A percentile compares a stretch with the other conserved stretches of the same genome.
Conservation (phyloP, 2,888 invertebrate species). For the Lysandra coridon region DNA sequence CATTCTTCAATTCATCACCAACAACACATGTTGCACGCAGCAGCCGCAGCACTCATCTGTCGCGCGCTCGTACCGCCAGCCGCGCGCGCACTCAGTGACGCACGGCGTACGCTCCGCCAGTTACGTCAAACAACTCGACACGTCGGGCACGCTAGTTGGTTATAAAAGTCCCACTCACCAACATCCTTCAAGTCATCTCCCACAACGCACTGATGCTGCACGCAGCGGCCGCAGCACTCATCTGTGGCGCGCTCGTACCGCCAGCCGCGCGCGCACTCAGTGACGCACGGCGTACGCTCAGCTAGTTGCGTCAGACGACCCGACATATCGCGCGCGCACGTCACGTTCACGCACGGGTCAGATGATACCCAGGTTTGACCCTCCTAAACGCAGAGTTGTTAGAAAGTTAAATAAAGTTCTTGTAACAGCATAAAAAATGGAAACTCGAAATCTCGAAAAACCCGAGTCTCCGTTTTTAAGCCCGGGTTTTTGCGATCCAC, state of each 20-base stretch:
- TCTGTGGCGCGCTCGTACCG: conserved; percentile 52
- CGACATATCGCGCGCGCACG: conserved; percentile 65
- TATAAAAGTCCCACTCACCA: conserved; percentile 46
- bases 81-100: conserved; percentile 67
- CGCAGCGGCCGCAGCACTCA: conserved; percentile 84
- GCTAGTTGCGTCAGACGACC: conserved; percentile 65
- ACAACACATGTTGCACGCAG: conserved; percentile 82
- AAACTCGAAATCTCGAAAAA: no score
- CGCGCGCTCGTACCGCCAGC: conserved; percentile 70
- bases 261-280: conserved; percentile 79
- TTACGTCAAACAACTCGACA: conserved; percentile 61
- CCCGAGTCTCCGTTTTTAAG: no score
- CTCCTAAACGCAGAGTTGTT: conserved; percentile 52
- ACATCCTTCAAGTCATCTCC: conserved; percentile 71
- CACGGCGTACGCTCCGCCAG: conserved; percentile 68
- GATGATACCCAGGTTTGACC: conserved; percentile 74
- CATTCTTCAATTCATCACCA: conserved; percentile 67
- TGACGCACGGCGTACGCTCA: conserved; percentile 64
- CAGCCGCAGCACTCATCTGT: conserved; percentile 82
- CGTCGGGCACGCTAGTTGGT: conserved; percentile 55
- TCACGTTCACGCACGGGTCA: conserved; percentile 77
- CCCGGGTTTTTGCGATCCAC: no score
- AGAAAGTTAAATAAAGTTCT: no score
- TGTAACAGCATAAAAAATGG: no score
- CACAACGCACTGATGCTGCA: conserved; percentile 79